Evolutionary conservation across 1,140 invertebrate species (phyloP), one percentile per base, ranked within the genome.

Genomic region (Armadillidium nasatum): DNA sequence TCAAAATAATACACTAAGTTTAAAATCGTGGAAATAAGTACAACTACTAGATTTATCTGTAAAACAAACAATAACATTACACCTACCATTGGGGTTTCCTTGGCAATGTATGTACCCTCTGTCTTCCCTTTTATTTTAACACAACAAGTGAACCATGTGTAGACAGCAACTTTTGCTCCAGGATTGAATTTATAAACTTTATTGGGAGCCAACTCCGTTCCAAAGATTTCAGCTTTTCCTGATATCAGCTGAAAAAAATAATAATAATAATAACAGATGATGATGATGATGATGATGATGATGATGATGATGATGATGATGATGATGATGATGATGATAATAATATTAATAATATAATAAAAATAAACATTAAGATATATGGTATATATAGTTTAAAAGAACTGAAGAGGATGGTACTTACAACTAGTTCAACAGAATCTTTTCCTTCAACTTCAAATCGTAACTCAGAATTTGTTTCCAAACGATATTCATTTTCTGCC

Each of bases 191-290:
- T 90, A 85, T 99, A 99, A 19, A 91, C 89, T 85, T 95, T 98
- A 23, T 94, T 94, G 85, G 94, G 94, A 0, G 97, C 93, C 75
- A 99, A 83, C 86, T 99, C 97, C 0, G 96, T 96, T 0, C 97
- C 97, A 87, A 99, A 99, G 69, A 99, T 89, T 88, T 99, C 97
- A 0, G 94, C 96, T 79, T 92, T 88, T 10, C 96, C 97, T 83
- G 85, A 90, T 83, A 93, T 90, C 15, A 97, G 85, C 92, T 96
- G 54, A 67, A 80, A 79, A 86, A 85, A 73, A 78, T 71, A 80
- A 82, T 45, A 15, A 44, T 21, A n/a, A 74, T 60, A 76, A 46
- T 33, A 2, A 79, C 69, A 73, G n/a, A 75, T 45, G 22, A 44
- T 7, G 45, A 60, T n/a, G 15, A 44, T 70, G 46, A n/a, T 73